phyloP scores from a whole-genome alignment of 2,797 vertebrate species.

The Hypotaenidia okinawae region DNA sequence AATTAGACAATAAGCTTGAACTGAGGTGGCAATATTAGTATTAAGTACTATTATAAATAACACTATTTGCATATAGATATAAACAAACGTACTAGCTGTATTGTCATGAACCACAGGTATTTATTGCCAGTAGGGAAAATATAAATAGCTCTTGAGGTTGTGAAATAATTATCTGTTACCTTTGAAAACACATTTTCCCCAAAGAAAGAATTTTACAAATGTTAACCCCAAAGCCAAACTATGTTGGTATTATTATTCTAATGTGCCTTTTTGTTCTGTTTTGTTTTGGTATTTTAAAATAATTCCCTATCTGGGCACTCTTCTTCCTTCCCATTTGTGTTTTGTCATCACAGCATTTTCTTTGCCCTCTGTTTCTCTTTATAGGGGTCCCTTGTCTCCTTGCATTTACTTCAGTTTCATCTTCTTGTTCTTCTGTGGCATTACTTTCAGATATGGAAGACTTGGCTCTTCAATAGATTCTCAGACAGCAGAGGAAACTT shows the following conservation, averaged over 20 bases:
- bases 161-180: constrained; percentile 11
- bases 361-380: neutral
- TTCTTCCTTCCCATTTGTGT: neutral
- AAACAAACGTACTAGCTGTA: neutral
- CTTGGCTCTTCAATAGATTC: neutral
- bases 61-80: constrained; percentile 3
- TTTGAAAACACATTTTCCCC: constrained; percentile 25
- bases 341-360: neutral
- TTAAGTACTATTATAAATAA: constrained; percentile 20
- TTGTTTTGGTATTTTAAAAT: neutral
- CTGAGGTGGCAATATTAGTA: neutral
- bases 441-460: neutral
- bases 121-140: constrained; percentile 11
- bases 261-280: neutral
- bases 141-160: neutral
- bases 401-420: neutral
- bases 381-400: neutral
- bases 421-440: neutral
- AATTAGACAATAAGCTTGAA: constrained; percentile 31
- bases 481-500: neutral
- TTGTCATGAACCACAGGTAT: neutral
- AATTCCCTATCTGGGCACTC: neutral
- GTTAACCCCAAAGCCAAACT: constrained; percentile 32
- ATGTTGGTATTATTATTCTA: neutral
- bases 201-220: constrained; percentile 40